A percentile compares a stretch with the other conserved stretches of the same genome.
These are phyloP conservation scores for Protophormia terraenovae DNA, from an alignment of 2,888 invertebrate species.

Conservation along the genomic window DNA sequence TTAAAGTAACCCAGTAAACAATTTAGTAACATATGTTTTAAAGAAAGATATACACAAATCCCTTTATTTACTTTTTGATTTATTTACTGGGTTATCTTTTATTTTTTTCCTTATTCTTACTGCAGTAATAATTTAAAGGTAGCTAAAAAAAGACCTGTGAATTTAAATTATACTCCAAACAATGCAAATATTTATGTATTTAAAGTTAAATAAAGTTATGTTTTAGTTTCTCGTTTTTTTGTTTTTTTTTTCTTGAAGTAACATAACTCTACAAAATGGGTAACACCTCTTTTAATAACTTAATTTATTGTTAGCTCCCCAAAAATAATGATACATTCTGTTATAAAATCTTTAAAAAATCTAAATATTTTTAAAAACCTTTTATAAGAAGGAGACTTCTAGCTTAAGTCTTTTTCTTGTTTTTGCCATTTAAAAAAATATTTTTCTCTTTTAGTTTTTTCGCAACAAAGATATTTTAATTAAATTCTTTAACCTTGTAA, in stretches of 20 bases:
- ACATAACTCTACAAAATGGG: not conserved
- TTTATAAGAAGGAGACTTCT: too few relatives aligned
- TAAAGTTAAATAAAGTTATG: conserved; percentile 1
- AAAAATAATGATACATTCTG: conserved; percentile 34
- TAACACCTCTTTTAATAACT: conserved; percentile 68
- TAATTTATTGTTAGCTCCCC: conserved; percentile 56
- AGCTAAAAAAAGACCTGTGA: not conserved
- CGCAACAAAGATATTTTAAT: conserved; percentile 27
- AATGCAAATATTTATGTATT: conserved; percentile 52
- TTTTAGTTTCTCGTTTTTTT: not conserved
- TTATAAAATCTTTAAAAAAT: not conserved
- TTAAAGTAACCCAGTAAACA: conserved; percentile 2
- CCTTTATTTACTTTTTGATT: too few relatives aligned
- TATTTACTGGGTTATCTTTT: conserved; percentile 14
- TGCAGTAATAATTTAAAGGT: not conserved
- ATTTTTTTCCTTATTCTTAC: not conserved
- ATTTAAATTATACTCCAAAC: not conserved
- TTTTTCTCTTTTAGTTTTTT: not conserved
- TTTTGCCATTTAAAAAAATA: not conserved
- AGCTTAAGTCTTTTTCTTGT: not conserved
- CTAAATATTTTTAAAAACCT: not conserved
- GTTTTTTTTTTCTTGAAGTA: not conserved
- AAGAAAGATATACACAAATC: not conserved
- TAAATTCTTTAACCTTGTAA: conserved; percentile 35
- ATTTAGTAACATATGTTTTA: not conserved